Evolutionary conservation across 2,888 invertebrate species (phyloP), one percentile per base, ranked within the genome.

Genomic region (Drosophila borealis): DNA sequence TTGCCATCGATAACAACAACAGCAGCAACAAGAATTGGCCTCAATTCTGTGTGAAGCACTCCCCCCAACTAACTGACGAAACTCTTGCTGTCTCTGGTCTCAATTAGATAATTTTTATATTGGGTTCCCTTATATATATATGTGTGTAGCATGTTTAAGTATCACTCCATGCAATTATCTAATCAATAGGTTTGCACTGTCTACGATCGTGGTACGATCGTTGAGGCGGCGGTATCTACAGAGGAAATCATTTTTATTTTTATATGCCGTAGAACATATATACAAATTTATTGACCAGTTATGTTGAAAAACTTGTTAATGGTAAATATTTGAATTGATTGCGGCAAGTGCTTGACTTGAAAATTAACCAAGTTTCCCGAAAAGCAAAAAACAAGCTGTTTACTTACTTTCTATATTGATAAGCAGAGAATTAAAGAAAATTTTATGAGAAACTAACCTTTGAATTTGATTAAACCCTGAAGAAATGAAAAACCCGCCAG

Each of bases 121-220:
- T 48, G 74, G 29, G 13, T 33, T 33, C 60, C 68, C 68, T 36
- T 14, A 34, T 8, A 10, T 34, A 13, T 33, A 6, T 36, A 14
- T 25, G 1, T 33, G 13, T 42, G 44, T 36, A n/a, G 6, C 21
- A 42, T 19, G 14, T n/a, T 29, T 13, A 19, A 33, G 39, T 33
- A 55, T 13, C 59, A 67, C 50, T 61, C 54, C 56, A 54, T 71
- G 85, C 85, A 82, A 82, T 82, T 88, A 82, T 82, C 82, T 82
- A 82, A 82, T 82, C 82, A 88, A 88, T 78, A 80, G 80, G 88
- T 85, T 88, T 71, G 88, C 82, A 81, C 85, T 79, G 82, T 84
- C 74, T 71, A 55, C 55, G 76, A 81, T 78, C 67, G 69, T 36
- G 29, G 34, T 42, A 34, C 41, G 39, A 36, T 37, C 19, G 55